Percentiles rank a stretch among this genome's conserved stretches.
These are phyloP conservation scores for Acanthis flammea DNA, from an alignment of 2,797 vertebrate species.

Conservation along the genomic window DNA sequence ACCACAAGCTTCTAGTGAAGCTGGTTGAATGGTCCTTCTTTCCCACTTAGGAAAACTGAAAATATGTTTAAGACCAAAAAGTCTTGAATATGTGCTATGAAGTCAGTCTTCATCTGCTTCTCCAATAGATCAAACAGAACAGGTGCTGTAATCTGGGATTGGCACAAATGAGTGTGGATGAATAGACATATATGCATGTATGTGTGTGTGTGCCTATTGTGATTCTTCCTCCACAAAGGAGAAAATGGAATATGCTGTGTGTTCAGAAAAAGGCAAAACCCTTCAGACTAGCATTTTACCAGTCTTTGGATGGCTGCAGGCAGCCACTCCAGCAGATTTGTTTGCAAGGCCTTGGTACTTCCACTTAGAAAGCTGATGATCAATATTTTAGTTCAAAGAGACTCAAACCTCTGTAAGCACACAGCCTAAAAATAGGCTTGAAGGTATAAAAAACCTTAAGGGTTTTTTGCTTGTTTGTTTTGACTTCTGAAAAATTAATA, in stretches of 20 bases:
- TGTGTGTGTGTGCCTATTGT: not conserved
- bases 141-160: not conserved
- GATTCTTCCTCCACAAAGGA: not conserved
- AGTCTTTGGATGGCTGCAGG: not conserved
- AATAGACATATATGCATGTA: fast-evolving
- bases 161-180: not conserved
- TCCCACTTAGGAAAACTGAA: not conserved
- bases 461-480: not conserved
- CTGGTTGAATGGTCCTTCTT: not conserved
- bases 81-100: not conserved
- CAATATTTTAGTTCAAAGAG: not conserved
- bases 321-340: not conserved
- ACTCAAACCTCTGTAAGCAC: not conserved
- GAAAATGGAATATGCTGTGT: not conserved
- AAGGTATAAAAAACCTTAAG: not conserved
- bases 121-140: not conserved
- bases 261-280: not conserved
- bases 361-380: not conserved
- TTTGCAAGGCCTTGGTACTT: not conserved
- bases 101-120: not conserved
- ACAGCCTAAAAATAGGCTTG: not conserved
- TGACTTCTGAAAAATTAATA: not conserved
- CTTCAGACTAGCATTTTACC: not conserved
- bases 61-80: not conserved
- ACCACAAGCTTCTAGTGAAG: not conserved